Percentiles rank a stretch among this genome's conserved stretches.
Conservation (phyloP, 2,888 invertebrate genomes). For the Hyposoter didymator region DNA sequence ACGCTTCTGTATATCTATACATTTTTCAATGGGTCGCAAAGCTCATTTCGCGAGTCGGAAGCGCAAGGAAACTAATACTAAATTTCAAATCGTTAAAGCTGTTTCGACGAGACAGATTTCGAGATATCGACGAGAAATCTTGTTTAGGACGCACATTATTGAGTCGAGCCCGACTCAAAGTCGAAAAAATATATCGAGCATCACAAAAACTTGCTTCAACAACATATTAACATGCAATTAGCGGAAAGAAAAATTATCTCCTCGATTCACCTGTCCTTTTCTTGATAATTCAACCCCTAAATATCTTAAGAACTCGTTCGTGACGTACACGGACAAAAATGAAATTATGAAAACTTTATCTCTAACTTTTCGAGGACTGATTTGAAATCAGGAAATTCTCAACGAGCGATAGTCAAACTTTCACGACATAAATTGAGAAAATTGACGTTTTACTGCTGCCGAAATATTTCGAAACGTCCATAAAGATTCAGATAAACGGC, state of each 20-base stretch:
- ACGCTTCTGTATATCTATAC: not conserved
- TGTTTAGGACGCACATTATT: conserved; percentile 43
- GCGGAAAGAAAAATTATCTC: no score
- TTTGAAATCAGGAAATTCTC: conserved; percentile 4
- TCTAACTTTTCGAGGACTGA: not conserved
- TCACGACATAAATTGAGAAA: not conserved
- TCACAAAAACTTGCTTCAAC: no score
- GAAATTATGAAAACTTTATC: not conserved
- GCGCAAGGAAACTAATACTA: conserved; percentile 39
- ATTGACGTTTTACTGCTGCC: not conserved
- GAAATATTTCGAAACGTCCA: not conserved
- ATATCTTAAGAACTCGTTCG: not conserved
- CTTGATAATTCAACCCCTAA: conserved; percentile 24
- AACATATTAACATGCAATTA: no score
- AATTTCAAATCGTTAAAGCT: conserved; percentile 60
- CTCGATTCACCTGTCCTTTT: no score
- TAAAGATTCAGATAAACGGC: not conserved
- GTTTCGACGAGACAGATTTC: conserved; percentile 55
- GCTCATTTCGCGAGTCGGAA: conserved; percentile 15
- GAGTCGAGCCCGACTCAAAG: no score
- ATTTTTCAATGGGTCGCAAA: not conserved
- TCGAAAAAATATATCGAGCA: no score
- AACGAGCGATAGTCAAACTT: not conserved
- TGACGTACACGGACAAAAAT: not conserved
- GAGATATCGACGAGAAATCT: conserved; percentile 43